Conservation (phyloP, 2,113 vertebrate species). For the Ochotona princeps region DNA sequence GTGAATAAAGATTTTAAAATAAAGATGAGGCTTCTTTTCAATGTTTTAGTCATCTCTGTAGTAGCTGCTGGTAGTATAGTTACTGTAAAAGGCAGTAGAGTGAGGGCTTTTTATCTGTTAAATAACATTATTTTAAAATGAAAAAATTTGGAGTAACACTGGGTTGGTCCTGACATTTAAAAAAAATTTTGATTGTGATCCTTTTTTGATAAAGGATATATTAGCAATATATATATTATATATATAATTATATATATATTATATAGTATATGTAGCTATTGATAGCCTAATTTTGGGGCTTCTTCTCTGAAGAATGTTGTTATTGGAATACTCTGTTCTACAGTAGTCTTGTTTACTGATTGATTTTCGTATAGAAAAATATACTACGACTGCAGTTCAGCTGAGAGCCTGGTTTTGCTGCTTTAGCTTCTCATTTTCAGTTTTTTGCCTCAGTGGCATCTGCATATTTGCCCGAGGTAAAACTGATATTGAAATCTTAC, state of each 20-base stretch:
- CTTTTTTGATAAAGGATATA: constrained; percentile 37
- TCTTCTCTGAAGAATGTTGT: neutral
- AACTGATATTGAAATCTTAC: constrained; percentile 39
- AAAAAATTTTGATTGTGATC: neutral
- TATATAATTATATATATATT: neutral
- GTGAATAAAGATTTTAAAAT: constrained; percentile 41
- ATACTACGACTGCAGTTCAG: neutral
- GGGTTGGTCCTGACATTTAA: neutral
- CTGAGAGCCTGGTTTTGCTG: constrained; percentile 53
- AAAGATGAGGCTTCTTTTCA: neutral
- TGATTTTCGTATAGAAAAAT: neutral
- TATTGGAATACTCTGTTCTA: neutral
- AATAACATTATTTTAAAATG: constrained; percentile 20
- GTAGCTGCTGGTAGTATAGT: neutral
- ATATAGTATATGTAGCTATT: neutral
- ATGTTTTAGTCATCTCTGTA: neutral
- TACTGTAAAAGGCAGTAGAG: neutral
- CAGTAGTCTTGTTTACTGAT: constrained; percentile 36
- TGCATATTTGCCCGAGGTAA: neutral
- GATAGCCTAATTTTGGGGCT: neutral
- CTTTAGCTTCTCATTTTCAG: constrained; percentile 55
- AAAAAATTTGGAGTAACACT: constrained; percentile 36
- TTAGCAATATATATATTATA: too few relatives aligned
- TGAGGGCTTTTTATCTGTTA: neutral
- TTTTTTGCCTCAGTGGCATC: constrained; percentile 40